phyloP scores from a whole-genome alignment of 2,888 invertebrate species.

The Lathronympha strigana region DNA sequence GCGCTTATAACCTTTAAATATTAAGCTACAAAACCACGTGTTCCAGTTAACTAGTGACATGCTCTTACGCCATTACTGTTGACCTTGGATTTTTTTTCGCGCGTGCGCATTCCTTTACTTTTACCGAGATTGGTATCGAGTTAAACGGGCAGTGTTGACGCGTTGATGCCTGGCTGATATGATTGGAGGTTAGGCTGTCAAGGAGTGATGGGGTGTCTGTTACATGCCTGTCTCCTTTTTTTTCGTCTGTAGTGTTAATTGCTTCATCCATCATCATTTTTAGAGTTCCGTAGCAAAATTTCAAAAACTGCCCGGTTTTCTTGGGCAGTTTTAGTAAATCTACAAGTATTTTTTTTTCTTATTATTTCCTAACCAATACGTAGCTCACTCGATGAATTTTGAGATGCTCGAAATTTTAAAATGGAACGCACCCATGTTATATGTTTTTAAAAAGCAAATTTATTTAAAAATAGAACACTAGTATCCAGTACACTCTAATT shows the following conservation, averaged over 20 bases:
- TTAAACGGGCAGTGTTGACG: slow-evolving; percentile 26
- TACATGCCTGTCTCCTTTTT: background rate
- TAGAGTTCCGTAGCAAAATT: background rate
- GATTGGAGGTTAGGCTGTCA: slow-evolving; percentile 19
- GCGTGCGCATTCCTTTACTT: slow-evolving; percentile 36
- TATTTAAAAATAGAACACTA: too few relatives aligned
- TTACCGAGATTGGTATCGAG: slow-evolving; percentile 29
- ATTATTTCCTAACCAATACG: too few relatives aligned
- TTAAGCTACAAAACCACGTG: slow-evolving; percentile 16
- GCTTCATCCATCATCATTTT: background rate
- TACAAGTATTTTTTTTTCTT: too few relatives aligned
- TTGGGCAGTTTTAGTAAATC: too few relatives aligned
- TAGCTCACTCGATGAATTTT: too few relatives aligned
- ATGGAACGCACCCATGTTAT: too few relatives aligned
- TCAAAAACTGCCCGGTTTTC: too few relatives aligned
- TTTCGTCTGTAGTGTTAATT: background rate
- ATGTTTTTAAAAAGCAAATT: too few relatives aligned
- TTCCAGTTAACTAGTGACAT: slow-evolving; percentile 33
- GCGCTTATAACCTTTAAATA: background rate
- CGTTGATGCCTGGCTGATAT: slow-evolving; percentile 18
- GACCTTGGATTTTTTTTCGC: slow-evolving; percentile 39
- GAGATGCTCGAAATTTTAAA: too few relatives aligned
- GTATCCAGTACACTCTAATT: too few relatives aligned
- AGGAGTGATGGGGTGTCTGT: slow-evolving; percentile 3
- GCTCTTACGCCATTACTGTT: slow-evolving; percentile 26